A percentile compares a stretch with the other conserved stretches of the same genome.
These are phyloP conservation scores for Otus sunia DNA, from an alignment of 2,113 vertebrate species.

Conservation along the genomic window DNA sequence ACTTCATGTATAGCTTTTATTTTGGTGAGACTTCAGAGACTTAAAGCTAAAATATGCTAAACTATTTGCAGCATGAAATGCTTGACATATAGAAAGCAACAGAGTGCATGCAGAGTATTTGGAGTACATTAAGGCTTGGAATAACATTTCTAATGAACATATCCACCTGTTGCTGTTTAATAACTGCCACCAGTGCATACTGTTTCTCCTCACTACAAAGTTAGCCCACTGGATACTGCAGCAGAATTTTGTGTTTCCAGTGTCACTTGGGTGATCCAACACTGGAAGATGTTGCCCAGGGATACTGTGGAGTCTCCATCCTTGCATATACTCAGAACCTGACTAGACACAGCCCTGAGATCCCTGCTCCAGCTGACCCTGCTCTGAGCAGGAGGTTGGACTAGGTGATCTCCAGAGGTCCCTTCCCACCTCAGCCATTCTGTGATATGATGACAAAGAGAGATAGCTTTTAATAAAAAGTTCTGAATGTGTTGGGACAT, in stretches of 20 bases:
- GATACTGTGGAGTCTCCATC: background rate
- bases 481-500: background rate
- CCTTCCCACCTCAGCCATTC: background rate
- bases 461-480: background rate
- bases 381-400: background rate
- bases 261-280: background rate
- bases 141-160: background rate
- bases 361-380: background rate
- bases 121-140: background rate
- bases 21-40: background rate
- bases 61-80: background rate
- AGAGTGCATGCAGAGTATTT: background rate
- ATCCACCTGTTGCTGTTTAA: background rate
- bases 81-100: background rate
- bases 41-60: background rate
- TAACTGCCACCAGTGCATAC: background rate
- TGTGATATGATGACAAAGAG: background rate
- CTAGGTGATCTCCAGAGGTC: background rate
- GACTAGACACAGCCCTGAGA: background rate
- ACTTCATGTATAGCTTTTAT: background rate
- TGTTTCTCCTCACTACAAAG: background rate
- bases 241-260: background rate
- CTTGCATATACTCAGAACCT: background rate
- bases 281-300: background rate
- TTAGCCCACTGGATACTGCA: background rate